Conservation (phyloP, 2,888 invertebrate species). For the Germaria angustata region DNA sequence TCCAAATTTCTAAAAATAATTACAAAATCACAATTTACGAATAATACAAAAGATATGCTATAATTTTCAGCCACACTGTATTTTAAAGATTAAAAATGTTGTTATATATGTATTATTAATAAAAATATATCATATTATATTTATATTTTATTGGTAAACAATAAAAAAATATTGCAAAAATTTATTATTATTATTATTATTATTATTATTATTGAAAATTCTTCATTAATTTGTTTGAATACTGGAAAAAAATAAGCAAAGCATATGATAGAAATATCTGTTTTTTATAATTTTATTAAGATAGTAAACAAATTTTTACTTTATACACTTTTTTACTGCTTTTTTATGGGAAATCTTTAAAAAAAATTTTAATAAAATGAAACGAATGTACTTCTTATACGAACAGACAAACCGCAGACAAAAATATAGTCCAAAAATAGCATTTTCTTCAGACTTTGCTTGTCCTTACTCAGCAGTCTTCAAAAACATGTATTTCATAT, state of each 20-base stretch:
- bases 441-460: conserved; percentile 52
- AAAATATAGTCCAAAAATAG: background rate
- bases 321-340: conserved; percentile 63
- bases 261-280: conserved; percentile 3
- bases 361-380: conserved; percentile 9
- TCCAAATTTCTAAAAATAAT: background rate
- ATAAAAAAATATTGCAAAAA: conserved; percentile 17
- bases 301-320: conserved; percentile 43
- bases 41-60: background rate
- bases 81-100: conserved; percentile 48
- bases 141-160: conserved; percentile 51
- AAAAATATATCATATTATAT: conserved; percentile 57
- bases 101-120: conserved; percentile 62
- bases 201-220: conserved; percentile 17
- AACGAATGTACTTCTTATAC: conserved; percentile 6
- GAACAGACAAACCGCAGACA: background rate
- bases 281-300: conserved; percentile 32
- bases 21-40: background rate
- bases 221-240: conserved; percentile 37
- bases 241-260: conserved; percentile 10
- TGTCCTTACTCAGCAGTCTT: conserved; percentile 25
- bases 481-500: background rate
- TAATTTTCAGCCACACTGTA: conserved; percentile 44
- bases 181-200: background rate
- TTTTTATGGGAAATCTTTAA: conserved; percentile 19